Percentiles rank a stretch among this genome's conserved stretches.
Evolutionary conservation across 2,797 vertebrate species (phyloP).

Genomic region (Anguilla megastoma): DNA sequence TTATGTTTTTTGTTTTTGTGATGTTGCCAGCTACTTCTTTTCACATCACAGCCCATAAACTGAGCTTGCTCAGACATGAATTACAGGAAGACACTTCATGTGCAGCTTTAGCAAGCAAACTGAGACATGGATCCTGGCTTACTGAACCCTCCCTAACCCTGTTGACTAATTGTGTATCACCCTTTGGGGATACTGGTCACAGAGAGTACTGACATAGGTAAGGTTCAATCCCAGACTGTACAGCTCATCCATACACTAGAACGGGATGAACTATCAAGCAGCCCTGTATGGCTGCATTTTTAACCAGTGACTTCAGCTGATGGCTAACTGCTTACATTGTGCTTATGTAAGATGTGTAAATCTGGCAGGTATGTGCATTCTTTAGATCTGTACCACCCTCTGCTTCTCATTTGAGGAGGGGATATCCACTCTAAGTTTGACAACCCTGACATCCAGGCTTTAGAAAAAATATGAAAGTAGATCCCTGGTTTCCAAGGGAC

Average conservation of each 20-base stretch:
- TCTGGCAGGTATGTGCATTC: neutral
- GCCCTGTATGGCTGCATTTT: neutral
- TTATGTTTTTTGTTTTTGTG: neutral
- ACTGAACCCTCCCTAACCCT: neutral
- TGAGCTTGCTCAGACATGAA: neutral
- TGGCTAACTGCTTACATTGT: neutral
- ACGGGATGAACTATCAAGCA: too few species aligned
- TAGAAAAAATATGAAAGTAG: neutral
- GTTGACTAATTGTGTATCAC: neutral
- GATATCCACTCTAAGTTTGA: neutral
- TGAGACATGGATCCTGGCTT: neutral
- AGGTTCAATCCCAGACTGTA: too few species aligned
- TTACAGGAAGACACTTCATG: neutral
- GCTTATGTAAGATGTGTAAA: neutral
- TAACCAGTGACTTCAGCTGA: neutral
- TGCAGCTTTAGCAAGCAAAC: too few species aligned
- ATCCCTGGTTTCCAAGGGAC: neutral
- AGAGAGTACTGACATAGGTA: too few species aligned
- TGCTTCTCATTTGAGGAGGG: neutral
- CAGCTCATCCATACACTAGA: too few species aligned
- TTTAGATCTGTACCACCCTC: neutral
- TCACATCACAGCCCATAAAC: neutral
- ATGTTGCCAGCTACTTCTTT: neutral
- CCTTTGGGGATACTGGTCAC: too few species aligned
- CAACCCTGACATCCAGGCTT: neutral